Evolutionary conservation across 1,140 invertebrate genomes (phyloP).

Genomic region (Sesamia nonagrioides): DNA sequence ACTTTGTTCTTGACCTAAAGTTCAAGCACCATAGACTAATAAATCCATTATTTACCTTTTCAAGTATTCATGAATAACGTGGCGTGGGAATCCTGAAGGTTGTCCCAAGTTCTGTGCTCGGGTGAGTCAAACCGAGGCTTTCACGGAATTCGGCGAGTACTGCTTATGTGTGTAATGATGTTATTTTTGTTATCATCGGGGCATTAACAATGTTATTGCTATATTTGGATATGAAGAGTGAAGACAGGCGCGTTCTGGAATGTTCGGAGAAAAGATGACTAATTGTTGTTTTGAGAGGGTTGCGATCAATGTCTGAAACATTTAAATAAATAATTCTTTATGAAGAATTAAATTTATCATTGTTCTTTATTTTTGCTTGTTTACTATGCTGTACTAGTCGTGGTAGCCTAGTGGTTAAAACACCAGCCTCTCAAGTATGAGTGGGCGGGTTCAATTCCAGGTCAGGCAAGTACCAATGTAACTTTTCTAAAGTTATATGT

Average conservation of each 20-base stretch:
- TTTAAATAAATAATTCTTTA: too few relatives aligned
- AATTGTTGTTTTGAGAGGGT: background rate
- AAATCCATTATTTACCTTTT: background rate
- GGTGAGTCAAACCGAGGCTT: constrained; percentile 5
- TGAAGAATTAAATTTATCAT: too few relatives aligned
- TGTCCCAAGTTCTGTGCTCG: background rate
- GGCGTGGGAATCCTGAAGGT: constrained; percentile 24
- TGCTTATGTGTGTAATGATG: background rate
- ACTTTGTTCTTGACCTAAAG: background rate
- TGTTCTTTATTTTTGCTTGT: too few relatives aligned
- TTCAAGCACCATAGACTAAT: background rate
- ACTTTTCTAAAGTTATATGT: too few relatives aligned
- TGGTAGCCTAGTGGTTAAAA: too few relatives aligned
- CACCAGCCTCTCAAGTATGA: too few relatives aligned
- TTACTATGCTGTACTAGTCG: too few relatives aligned
- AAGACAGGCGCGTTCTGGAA: background rate
- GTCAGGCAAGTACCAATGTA: too few relatives aligned
- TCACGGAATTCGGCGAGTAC: background rate
- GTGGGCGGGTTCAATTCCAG: too few relatives aligned
- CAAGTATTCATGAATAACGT: constrained; percentile 8
- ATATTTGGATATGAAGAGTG: background rate
- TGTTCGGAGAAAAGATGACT: background rate
- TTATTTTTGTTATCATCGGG: constrained; percentile 2
- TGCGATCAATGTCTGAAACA: too few relatives aligned
- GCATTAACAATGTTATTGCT: background rate